These are phyloP conservation scores for Tortricodes alternella DNA, from an alignment of 2,888 invertebrate species.

Conservation along the genomic window DNA sequence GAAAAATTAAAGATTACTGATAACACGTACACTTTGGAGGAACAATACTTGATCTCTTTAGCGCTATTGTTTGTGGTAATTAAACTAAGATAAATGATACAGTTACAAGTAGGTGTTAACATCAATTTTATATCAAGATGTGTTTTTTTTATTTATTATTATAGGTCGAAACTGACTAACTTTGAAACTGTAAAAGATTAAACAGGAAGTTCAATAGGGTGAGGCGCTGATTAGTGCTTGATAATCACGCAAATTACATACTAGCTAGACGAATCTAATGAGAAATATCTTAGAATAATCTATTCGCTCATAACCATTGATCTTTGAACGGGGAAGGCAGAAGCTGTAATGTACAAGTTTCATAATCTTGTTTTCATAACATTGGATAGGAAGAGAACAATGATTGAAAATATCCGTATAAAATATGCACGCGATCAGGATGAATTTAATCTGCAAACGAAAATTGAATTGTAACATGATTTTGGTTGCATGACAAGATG, in stretches of 20 bases:
- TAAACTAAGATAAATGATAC: conserved; percentile 6
- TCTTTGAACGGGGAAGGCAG: conserved; percentile 31
- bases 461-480: too few relatives aligned
- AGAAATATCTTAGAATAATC: conserved; percentile 18
- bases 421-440: too few relatives aligned
- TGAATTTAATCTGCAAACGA: too few relatives aligned
- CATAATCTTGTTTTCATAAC: neutral
- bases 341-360: conserved; percentile 7
- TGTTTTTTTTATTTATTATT: neutral
- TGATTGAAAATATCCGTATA: too few relatives aligned
- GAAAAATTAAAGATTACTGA: conserved; percentile 25
- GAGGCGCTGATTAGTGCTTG: neutral
- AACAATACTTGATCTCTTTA: conserved; percentile 22
- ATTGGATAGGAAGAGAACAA: neutral
- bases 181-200: neutral
- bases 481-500: too few relatives aligned
- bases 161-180: neutral
- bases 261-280: neutral
- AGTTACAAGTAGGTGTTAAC: conserved; percentile 1
- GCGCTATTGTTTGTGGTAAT: conserved; percentile 21
- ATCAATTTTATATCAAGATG: neutral
- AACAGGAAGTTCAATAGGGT: neutral
- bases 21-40: conserved; percentile 6
- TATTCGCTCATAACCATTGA: conserved; percentile 27
- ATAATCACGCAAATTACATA: neutral